Evolutionary conservation across 2,797 vertebrate genomes (phyloP).

Genomic region (Rhadinocentrus ornatus): DNA sequence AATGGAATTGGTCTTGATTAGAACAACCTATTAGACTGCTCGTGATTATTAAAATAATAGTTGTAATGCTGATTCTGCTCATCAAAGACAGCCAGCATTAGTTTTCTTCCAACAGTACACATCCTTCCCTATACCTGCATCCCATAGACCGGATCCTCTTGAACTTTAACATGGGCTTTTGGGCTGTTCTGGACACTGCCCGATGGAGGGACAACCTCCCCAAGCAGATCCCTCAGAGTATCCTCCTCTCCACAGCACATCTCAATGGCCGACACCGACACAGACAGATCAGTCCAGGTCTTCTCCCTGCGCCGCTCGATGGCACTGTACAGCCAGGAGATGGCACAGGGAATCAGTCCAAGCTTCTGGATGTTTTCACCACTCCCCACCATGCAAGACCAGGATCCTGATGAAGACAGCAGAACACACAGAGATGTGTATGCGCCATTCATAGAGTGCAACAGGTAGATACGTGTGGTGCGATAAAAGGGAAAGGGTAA

Average conservation of each 20-base stretch:
- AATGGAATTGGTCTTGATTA: slow-evolving; percentile 10
- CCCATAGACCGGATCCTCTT: slow-evolving; percentile 92
- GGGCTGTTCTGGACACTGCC: slow-evolving; percentile 90
- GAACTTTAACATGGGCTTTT: slow-evolving; percentile 90
- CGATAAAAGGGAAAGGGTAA: too few species aligned
- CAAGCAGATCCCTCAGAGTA: slow-evolving; percentile 92
- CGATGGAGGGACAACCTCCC: slow-evolving; percentile 85
- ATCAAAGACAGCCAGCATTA: not conserved
- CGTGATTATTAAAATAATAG: not conserved
- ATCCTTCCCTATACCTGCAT: slow-evolving; percentile 86
- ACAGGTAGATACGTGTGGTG: too few species aligned
- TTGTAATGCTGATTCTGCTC: slow-evolving; percentile 4
- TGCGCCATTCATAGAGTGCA: too few species aligned
- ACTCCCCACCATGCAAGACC: slow-evolving; percentile 95
- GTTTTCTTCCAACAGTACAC: not conserved
- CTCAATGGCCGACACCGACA: slow-evolving; percentile 95
- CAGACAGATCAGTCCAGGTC: slow-evolving; percentile 93
- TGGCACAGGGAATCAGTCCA: slow-evolving; percentile 94
- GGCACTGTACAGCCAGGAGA: slow-evolving; percentile 97
- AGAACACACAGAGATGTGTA: not conserved
- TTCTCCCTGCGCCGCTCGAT: slow-evolving; percentile 94
- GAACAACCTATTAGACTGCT: slow-evolving; percentile 8
- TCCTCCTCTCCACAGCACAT: slow-evolving; percentile 96
- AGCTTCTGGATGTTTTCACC: slow-evolving; percentile 91
- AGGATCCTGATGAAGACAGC: slow-evolving; percentile 86